Evolutionary conservation across 2,888 invertebrate genomes (phyloP).

Genomic region (Andrena marginata): DNA sequence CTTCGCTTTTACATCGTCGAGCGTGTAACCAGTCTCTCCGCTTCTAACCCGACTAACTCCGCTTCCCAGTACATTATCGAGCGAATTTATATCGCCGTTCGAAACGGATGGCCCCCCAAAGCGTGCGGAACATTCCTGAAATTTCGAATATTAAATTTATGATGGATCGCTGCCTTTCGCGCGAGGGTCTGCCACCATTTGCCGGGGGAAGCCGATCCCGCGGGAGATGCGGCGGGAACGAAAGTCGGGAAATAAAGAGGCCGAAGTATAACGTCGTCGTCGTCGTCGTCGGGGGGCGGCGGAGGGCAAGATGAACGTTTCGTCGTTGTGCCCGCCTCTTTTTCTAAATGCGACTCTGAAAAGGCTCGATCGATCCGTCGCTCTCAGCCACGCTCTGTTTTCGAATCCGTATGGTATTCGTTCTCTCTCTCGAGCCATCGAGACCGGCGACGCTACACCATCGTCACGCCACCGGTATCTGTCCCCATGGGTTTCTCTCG

Average conservation of each 20-base stretch:
- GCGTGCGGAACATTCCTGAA: constrained; percentile 75
- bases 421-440: background rate
- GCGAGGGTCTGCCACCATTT: constrained; percentile 57
- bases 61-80: constrained; percentile 72
- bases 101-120: constrained; percentile 71
- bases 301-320: constrained; percentile 45
- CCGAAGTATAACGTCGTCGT: constrained; percentile 48
- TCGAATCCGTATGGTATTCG: too few species aligned
- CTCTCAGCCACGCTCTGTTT: constrained; percentile 2
- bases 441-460: background rate
- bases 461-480: background rate
- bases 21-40: constrained; percentile 55
- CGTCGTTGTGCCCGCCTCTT: constrained; percentile 15
- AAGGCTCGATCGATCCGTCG: constrained; percentile 35
- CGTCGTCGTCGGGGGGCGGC: background rate
- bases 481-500: constrained; percentile 23
- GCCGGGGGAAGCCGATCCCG: constrained; percentile 53
- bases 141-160: constrained; percentile 81
- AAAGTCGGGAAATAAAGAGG: constrained; percentile 66
- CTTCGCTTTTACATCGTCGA: constrained; percentile 23
- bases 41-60: constrained; percentile 60
- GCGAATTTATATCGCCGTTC: constrained; percentile 72
- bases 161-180: constrained; percentile 78
- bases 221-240: constrained; percentile 46
- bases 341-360: constrained; percentile 29